Conservation (phyloP, 2,888 invertebrate genomes). For the Apodemia zela region DNA sequence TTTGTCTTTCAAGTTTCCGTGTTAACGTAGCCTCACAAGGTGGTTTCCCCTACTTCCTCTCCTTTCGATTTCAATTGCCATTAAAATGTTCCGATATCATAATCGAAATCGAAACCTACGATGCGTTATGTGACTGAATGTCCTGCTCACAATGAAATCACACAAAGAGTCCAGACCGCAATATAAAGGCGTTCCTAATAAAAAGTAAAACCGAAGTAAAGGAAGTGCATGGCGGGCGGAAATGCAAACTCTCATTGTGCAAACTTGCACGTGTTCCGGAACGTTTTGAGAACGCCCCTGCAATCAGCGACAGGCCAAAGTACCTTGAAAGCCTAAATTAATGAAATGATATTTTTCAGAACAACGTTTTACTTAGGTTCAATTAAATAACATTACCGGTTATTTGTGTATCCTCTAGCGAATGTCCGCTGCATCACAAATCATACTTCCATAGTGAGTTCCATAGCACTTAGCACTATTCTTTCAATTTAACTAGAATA, state of each 20-base stretch:
- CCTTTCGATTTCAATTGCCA: conserved; percentile 69
- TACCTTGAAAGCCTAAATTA: conserved; percentile 52
- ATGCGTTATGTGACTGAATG: conserved; percentile 70
- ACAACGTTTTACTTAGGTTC: neutral
- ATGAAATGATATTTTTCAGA: conserved; percentile 52
- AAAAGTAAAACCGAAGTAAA: conserved; percentile 75
- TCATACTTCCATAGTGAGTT: neutral
- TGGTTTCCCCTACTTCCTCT: conserved; percentile 48
- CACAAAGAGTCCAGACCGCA: conserved; percentile 69
- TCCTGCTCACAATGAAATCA: conserved; percentile 60
- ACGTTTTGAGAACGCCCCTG: conserved; percentile 66
- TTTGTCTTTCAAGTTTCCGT: conserved; percentile 14
- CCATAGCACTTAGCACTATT: neutral
- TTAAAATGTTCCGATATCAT: conserved; percentile 73
- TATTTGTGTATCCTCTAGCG: neutral
- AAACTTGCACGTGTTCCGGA: conserved; percentile 77
- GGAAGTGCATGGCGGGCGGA: conserved; percentile 79
- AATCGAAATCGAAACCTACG: conserved; percentile 79
- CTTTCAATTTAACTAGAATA: neutral
- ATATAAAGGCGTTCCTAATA: conserved; percentile 67
- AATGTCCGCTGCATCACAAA: neutral
- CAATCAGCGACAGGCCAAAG: conserved; percentile 44
- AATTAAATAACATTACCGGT: neutral
- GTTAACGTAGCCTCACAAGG: conserved; percentile 17
- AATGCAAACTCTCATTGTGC: conserved; percentile 79